phyloP scores from a whole-genome alignment of 2,888 invertebrate genomes.

The Himalopsyche kuldschensis region DNA sequence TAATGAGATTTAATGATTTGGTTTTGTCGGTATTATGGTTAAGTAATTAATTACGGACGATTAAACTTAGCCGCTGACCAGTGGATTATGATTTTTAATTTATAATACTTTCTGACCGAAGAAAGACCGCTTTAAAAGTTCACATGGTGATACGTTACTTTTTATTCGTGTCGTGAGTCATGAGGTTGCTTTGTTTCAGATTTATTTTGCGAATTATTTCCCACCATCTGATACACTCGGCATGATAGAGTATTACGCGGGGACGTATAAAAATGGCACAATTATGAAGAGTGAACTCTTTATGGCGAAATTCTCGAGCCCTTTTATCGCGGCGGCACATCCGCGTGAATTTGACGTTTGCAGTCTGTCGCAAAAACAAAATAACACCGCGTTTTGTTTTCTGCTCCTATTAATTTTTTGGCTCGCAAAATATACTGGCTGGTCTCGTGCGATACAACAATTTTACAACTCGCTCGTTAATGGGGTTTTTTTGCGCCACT shows the following conservation, averaged over 20 bases:
- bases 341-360: not conserved
- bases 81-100: too few species aligned
- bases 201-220: not conserved
- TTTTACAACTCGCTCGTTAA: slow-evolving; percentile 27
- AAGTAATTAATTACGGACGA: too few species aligned
- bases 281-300: not conserved
- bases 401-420: not conserved
- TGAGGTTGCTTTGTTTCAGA: not conserved
- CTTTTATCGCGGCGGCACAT: not conserved
- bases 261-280: not conserved
- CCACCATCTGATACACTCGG: not conserved
- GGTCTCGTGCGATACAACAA: slow-evolving; percentile 34
- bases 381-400: not conserved
- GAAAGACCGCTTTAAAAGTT: too few species aligned
- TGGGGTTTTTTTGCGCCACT: slow-evolving; percentile 21
- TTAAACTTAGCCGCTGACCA: too few species aligned
- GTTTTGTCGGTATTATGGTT: too few species aligned
- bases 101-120: too few species aligned
- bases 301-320: not conserved
- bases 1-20: too few species aligned
- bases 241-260: not conserved
- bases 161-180: not conserved
- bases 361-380: not conserved
- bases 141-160: too few species aligned
- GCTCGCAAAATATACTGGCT: not conserved